Conservation (phyloP, 2,888 invertebrate species). For the Melanchra persicariae region DNA sequence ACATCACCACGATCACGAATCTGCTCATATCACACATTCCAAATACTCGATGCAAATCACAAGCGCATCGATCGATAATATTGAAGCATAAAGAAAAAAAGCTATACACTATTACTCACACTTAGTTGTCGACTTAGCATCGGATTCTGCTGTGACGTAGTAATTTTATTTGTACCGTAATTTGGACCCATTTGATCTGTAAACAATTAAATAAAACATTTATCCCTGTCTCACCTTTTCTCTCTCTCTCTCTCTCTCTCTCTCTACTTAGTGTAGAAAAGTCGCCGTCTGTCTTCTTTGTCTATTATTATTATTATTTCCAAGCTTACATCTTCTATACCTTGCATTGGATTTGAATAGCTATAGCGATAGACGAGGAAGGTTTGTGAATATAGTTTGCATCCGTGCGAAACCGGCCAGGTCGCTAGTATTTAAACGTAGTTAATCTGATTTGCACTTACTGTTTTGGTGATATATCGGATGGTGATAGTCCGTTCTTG, state of each 20-base stretch:
- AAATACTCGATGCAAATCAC: background rate
- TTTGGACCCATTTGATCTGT: constrained; percentile 88
- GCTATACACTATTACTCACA: constrained; percentile 87
- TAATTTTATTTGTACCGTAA: constrained; percentile 91
- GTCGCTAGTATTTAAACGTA: background rate
- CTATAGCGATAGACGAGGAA: background rate
- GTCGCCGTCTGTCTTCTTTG: too few relatives aligned
- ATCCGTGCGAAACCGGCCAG: too few relatives aligned
- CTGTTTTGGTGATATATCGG: constrained; percentile 82
- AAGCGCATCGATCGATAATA: background rate
- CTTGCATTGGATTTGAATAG: background rate
- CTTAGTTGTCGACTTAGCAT: constrained; percentile 97
- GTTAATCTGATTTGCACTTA: constrained; percentile 69
- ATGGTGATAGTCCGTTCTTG: constrained; percentile 91
- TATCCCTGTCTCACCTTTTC: background rate
- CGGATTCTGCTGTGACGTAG: constrained; percentile 95
- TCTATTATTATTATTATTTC: too few relatives aligned
- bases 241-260: background rate
- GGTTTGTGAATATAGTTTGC: background rate
- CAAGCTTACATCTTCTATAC: too few relatives aligned
- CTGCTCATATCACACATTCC: too few relatives aligned
- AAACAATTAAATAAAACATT: constrained; percentile 53
- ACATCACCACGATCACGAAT: background rate
- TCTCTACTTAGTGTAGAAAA: too few relatives aligned
- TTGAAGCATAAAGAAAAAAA: background rate